Conservation (phyloP, 2,888 invertebrate species). For the Agrilus cyanescens region DNA sequence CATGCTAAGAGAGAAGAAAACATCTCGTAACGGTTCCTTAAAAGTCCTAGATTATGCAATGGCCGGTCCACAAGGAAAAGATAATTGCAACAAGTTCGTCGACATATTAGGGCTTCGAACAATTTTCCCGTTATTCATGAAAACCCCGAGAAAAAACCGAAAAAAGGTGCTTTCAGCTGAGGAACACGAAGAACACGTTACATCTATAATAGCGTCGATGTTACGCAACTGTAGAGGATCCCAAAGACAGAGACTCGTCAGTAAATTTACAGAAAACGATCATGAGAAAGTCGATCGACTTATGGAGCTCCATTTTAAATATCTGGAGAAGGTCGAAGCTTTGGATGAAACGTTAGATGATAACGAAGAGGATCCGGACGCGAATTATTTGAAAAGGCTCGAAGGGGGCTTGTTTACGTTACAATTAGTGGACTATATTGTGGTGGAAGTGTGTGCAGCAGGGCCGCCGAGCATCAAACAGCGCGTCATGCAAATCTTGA, state of each 20-base stretch:
- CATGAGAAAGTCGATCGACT: constrained; percentile 95
- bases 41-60: constrained; percentile 97
- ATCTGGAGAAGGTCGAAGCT: constrained; percentile 81
- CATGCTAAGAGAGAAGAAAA: constrained; percentile 95
- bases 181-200: constrained; percentile 91
- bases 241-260: constrained; percentile 79
- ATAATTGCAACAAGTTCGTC: constrained; percentile 96
- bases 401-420: constrained; percentile 94
- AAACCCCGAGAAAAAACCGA: constrained; percentile 81
- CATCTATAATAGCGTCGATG: constrained; percentile 88
- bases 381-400: constrained; percentile 75
- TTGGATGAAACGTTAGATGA: constrained; percentile 67
- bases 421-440: constrained; percentile 85
- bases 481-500: constrained; percentile 77
- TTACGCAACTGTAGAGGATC: constrained; percentile 83
- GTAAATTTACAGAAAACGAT: constrained; percentile 96
- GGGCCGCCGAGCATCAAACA: constrained; percentile 66
- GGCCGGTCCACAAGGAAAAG: constrained; percentile 83
- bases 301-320: constrained; percentile 93
- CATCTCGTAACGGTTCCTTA: constrained; percentile 89
- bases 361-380: constrained; percentile 54
- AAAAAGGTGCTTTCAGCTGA: constrained; percentile 70
- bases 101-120: constrained; percentile 93
- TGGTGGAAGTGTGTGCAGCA: constrained; percentile 66
- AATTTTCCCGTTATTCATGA: constrained; percentile 98